Percentiles rank a stretch among this genome's conserved stretches.
phyloP scores from a whole-genome alignment of 2,797 vertebrate species.

The Sandelia bainsii region DNA sequence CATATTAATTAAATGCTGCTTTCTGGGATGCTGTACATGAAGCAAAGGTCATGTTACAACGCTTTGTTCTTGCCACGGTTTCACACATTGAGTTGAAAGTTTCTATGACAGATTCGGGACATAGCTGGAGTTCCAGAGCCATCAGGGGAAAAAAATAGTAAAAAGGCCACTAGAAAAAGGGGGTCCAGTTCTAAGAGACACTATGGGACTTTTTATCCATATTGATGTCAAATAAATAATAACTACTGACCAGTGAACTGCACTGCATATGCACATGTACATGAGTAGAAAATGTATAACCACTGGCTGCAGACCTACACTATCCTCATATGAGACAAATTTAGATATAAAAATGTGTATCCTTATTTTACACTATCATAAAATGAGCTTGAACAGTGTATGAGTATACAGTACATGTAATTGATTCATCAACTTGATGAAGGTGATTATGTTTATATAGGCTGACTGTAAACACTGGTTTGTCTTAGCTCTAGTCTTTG shows the following conservation, averaged over 20 bases:
- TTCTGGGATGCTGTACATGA: slow-evolving; percentile 44
- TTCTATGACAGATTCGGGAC: slow-evolving; percentile 36
- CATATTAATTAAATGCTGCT: slow-evolving; percentile 66
- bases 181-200: neutral
- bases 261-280: no score
- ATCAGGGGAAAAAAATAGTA: slow-evolving; percentile 2
- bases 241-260: no score
- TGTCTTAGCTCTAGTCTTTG: neutral
- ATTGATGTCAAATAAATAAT: no score
- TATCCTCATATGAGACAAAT: no score
- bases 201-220: neutral
- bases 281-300: no score
- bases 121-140: slow-evolving; percentile 75
- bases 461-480: slow-evolving; percentile 7
- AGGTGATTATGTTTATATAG: neutral
- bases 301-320: no score
- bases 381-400: no score
- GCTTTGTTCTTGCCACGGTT: slow-evolving; percentile 21
- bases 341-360: no score
- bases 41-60: slow-evolving; percentile 48
- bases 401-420: no score
- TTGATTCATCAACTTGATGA: neutral
- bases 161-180: neutral
- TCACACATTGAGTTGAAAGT: slow-evolving; percentile 18
- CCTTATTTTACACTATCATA: no score